phyloP scores from a whole-genome alignment of 2,888 invertebrate species.

The Noctuana brunneofusca region DNA sequence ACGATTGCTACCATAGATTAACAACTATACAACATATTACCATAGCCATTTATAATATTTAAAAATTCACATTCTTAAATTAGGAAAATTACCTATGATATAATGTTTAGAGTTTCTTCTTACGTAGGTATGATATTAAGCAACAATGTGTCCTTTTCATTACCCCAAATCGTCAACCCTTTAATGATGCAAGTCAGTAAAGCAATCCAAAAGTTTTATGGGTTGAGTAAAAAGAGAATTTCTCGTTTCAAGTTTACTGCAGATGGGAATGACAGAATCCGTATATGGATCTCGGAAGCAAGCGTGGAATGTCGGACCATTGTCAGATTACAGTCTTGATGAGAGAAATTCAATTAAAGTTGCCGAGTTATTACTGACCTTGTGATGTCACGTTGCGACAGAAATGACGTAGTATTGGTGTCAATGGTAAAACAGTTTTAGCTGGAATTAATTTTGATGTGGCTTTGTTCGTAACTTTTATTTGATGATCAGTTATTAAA shows the following conservation, averaged over 20 bases:
- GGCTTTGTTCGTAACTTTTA: too few species aligned
- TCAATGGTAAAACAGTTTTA: not conserved
- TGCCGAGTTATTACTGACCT: slow-evolving; percentile 24
- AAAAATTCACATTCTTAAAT: too few species aligned
- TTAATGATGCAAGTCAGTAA: not conserved
- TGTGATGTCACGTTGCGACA: not conserved
- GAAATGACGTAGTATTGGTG: not conserved
- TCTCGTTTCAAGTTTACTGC: slow-evolving; percentile 31
- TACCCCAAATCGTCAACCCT: not conserved
- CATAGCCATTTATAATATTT: too few species aligned
- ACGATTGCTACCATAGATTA: too few species aligned
- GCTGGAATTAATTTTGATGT: not conserved
- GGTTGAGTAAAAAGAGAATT: slow-evolving; percentile 7
- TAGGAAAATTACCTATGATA: too few species aligned
- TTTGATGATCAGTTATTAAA: too few species aligned
- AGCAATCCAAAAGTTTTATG: slow-evolving; percentile 1
- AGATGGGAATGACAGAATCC: slow-evolving; percentile 28
- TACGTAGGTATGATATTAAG: not conserved
- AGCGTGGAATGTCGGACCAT: slow-evolving; percentile 17
- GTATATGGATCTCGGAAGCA: slow-evolving; percentile 27
- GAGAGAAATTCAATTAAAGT: slow-evolving; percentile 35
- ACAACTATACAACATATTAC: too few species aligned
- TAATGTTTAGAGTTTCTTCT: too few species aligned
- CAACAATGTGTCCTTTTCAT: not conserved
- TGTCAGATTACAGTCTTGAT: slow-evolving; percentile 29